Percentiles rank a stretch among this genome's conserved stretches.
Evolutionary conservation across 2,888 invertebrate genomes (phyloP).

Genomic region (Mallateleia sp.): DNA sequence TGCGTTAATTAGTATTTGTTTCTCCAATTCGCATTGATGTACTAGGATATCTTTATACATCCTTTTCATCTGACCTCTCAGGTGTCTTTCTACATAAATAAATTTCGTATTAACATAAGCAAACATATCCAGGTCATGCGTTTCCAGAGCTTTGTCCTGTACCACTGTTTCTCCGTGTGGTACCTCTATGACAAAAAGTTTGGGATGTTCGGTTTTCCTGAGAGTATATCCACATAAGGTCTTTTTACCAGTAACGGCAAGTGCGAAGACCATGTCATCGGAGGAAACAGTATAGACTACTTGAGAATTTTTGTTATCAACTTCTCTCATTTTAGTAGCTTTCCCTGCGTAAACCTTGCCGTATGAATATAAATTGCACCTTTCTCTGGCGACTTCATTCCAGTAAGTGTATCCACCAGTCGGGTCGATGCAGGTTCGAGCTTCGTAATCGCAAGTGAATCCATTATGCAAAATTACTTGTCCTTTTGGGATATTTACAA

Average conservation of each 20-base stretch:
- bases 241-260: conserved; percentile 21
- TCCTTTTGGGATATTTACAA: no score
- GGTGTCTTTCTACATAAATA: conserved; percentile 80
- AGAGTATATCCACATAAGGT: conserved; percentile 20
- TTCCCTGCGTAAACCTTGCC: conserved; percentile 69
- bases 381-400: neutral
- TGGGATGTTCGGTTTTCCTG: conserved; percentile 56
- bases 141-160: neutral
- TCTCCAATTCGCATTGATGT: conserved; percentile 78
- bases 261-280: conserved; percentile 67
- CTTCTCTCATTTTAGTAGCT: neutral
- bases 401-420: neutral
- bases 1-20: conserved; percentile 80
- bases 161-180: neutral
- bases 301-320: neutral
- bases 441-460: conserved; percentile 50
- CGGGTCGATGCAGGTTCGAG: neutral
- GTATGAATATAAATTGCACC: conserved; percentile 59
- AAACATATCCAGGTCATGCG: conserved; percentile 71
- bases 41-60: conserved; percentile 77
- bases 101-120: conserved; percentile 80
- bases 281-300: conserved; percentile 41
- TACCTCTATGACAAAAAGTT: conserved; percentile 47
- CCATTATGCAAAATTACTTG: no score
- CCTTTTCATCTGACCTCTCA: conserved; percentile 68